These are phyloP conservation scores for Beris chalybata DNA, from an alignment of 2,888 invertebrate species.

Conservation along the genomic window DNA sequence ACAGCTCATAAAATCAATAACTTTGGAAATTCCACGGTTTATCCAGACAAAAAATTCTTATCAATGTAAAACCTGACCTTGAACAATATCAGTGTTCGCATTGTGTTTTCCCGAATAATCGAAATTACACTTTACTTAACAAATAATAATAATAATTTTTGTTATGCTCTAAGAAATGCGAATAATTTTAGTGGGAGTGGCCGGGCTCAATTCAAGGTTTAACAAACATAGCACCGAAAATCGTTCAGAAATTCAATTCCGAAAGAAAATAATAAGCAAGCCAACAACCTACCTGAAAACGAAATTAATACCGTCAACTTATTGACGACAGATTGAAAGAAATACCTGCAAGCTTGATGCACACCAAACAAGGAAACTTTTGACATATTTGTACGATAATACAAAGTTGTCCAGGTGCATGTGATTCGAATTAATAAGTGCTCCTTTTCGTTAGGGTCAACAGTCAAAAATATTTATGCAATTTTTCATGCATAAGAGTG, in stretches of 20 bases:
- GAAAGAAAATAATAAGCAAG: conserved; percentile 5
- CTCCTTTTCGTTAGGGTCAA: conserved; percentile 21
- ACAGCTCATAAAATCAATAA: too few species aligned
- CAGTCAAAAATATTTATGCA: conserved; percentile 16
- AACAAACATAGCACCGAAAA: conserved; percentile 7
- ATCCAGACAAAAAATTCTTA: too few species aligned
- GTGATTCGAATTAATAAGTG: conserved; percentile 22
- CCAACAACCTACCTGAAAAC: not conserved
- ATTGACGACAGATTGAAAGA: not conserved
- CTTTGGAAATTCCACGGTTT: too few species aligned
- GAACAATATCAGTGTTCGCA: too few species aligned
- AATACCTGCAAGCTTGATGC: not conserved
- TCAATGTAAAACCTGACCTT: too few species aligned
- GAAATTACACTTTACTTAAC: too few species aligned
- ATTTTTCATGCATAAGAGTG: too few species aligned
- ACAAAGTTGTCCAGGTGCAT: not conserved
- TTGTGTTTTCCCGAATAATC: too few species aligned
- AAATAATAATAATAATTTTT: too few species aligned
- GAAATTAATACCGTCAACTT: not conserved
- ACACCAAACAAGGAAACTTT: conserved; percentile 3
- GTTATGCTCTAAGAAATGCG: too few species aligned
- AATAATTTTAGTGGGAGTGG: too few species aligned
- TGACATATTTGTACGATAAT: not conserved
- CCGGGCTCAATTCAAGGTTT: conserved; percentile 15
- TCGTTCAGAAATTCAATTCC: conserved; percentile 16